Evolutionary conservation across 2,113 vertebrate genomes (phyloP).

Genomic region (Sclerurus mexicanus): DNA sequence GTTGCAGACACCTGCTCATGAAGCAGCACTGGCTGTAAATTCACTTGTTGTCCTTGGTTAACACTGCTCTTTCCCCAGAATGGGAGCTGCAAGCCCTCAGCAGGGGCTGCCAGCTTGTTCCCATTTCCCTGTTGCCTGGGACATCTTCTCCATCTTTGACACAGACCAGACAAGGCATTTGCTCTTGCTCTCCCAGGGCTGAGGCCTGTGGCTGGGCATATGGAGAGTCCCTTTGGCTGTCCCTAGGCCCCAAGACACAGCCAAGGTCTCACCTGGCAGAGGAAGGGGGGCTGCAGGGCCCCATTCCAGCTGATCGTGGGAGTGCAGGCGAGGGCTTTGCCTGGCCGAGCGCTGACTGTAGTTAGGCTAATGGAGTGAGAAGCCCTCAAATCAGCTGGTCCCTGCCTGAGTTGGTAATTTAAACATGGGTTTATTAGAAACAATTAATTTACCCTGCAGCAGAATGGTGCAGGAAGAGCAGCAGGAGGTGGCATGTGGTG

Average conservation of each 20-base stretch:
- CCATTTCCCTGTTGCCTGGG: not conserved
- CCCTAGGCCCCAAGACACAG: not conserved
- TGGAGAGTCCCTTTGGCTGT: not conserved
- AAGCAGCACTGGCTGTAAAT: not conserved
- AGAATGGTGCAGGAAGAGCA: not conserved
- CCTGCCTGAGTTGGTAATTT: not conserved
- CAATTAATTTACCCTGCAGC: not conserved
- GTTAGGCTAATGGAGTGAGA: not conserved
- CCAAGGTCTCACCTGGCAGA: not conserved
- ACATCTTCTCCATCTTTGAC: not conserved
- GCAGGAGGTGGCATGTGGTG: not conserved
- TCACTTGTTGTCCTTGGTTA: not conserved
- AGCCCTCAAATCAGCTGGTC: not conserved
- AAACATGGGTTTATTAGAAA: not conserved
- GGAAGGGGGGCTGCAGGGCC: not conserved
- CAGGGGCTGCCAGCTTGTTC: not conserved
- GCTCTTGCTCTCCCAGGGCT: not conserved
- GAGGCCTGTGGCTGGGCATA: accelerated
- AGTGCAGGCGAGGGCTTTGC: not conserved
- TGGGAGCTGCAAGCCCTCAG: not conserved
- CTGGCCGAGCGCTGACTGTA: not conserved
- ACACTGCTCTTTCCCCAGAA: not conserved
- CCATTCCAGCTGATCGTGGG: accelerated
- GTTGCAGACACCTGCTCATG: not conserved
- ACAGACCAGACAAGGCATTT: not conserved